These are phyloP conservation scores for Menura novaehollandiae DNA, from an alignment of 2,113 vertebrate genomes.

Conservation along the genomic window DNA sequence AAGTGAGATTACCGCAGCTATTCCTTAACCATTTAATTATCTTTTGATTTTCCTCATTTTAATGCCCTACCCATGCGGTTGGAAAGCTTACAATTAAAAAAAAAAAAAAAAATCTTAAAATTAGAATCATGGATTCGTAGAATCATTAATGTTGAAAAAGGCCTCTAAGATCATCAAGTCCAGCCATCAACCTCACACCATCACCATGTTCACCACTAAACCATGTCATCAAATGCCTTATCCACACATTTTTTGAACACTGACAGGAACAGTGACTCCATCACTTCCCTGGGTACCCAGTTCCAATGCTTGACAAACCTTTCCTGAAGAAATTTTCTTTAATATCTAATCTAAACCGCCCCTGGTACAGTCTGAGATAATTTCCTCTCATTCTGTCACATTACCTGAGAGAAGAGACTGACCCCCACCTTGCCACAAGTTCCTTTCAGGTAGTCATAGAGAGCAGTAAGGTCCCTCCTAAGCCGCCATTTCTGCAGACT, in stretches of 20 bases:
- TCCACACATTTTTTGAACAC: background rate
- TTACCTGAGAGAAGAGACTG: background rate
- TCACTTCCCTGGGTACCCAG: background rate
- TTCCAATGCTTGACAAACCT: background rate
- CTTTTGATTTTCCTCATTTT: background rate
- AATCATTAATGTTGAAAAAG: background rate
- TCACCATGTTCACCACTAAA: background rate
- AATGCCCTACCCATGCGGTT: background rate
- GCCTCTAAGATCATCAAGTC: background rate
- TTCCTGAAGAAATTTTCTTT: background rate
- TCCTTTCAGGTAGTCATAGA: background rate
- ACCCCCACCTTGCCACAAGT: background rate
- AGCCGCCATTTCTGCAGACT: background rate
- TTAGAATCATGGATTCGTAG: background rate
- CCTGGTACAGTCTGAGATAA: background rate
- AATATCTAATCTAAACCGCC: background rate
- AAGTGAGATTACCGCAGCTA: background rate
- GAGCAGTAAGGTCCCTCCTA: background rate
- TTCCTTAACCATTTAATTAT: background rate
- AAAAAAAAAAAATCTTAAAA: background rate
- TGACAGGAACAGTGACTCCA: background rate
- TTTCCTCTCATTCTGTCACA: background rate
- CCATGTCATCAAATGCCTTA: background rate
- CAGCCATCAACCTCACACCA: fast-evolving
- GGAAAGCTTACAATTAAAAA: background rate